Base-by-base conservation (phyloP, 2,888 invertebrate species). In the Himalopsyche anomala region DNA sequence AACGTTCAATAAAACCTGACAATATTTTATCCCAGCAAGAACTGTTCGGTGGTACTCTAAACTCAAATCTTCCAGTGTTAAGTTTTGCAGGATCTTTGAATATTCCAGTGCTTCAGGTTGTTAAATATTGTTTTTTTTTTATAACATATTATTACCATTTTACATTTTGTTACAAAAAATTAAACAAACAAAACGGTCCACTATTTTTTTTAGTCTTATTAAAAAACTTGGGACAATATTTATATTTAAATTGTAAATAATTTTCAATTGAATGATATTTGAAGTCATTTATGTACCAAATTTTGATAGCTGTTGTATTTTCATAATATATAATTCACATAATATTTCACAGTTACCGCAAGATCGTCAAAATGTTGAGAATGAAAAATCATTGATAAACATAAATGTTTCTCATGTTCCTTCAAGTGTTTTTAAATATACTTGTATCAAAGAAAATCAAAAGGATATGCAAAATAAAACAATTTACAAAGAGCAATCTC, bases 61-160 rank as follows among this genome's bases (percentile, higher is more conserved):
- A 15, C 51, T 55, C 56, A 54, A 51, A 81, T 81, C 56, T 81
- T 54, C 81, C 81, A 19, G 56, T 51, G 8, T 51, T 81, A 55
- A 81, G 42, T 17, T 81, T 81, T n/a, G 19, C 45, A 38, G 45
- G 38, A 12, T 81, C 81, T 54, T 81, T 81, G 3, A 54, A 51
- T 51, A 56, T 81, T 51, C 81, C 81, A 9, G 56, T 51, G 17
- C 38, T 81, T 15, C 55, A 81, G 56, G 81, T 81, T 36, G 6
- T 62, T 6, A 19, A 56, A 56, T n/a, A 56, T 19, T n/a, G 2
- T 56, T 15, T 62, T 28, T 62, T 19, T 56, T 51, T 1, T 15
- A 15, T 12, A 51, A 15, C 12, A 15, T 15, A 2, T 51, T 5
- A 15, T 15, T 51, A 4, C 12, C 8, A 51, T 8, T 5, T 15